Evolutionary conservation across 2,797 vertebrate genomes (phyloP), one percentile per base, ranked within the genome.

Genomic region (Sphenodon punctatus): DNA sequence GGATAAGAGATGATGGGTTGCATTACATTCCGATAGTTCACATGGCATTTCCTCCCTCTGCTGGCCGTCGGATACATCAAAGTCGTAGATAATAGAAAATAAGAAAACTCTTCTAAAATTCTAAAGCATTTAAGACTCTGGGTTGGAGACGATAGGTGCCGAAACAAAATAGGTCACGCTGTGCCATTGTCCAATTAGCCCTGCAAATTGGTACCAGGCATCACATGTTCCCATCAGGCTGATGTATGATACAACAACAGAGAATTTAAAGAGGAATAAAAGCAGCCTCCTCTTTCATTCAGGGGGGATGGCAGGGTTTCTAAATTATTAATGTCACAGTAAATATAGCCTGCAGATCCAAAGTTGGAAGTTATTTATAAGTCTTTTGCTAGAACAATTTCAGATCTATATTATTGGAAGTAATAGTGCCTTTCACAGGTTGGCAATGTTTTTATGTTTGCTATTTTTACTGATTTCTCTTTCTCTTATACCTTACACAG

Each of bases 11-110:
- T 77, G 68, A 38, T 82, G 60, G 53, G 48, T 30, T 69, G 42
- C 68, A 56, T 90, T 89, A 25, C 59, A 56, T 39, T 76, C 49
- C 73, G 79, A 4, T 73, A 70, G 89, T 94, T 92, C 58, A 25
- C 48, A 92, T 88, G 15, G 43, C 45, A 2, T 93, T 93, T 94
- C 90, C 95, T 95, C 94, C 94, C 95, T 95, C 94, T 96, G 85
- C 94, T 96, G 95, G 95, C 68, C 80, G 91, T 58, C 15, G 5
- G 73, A 75, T 88, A 91, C 80, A 90, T 73, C 1, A 3, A 80
- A 89, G 78, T 36, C 82, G 60, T 73, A 90, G 49, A 68, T 74
- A 45, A 80, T 3, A 73, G 72, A 88, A 86, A 86, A 75, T 61
- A 87, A 61, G 72, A 79, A 34, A 86, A 87, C 25, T 77, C 61